Conservation (phyloP, 2,888 invertebrate species). For the Torymus tubicola region DNA sequence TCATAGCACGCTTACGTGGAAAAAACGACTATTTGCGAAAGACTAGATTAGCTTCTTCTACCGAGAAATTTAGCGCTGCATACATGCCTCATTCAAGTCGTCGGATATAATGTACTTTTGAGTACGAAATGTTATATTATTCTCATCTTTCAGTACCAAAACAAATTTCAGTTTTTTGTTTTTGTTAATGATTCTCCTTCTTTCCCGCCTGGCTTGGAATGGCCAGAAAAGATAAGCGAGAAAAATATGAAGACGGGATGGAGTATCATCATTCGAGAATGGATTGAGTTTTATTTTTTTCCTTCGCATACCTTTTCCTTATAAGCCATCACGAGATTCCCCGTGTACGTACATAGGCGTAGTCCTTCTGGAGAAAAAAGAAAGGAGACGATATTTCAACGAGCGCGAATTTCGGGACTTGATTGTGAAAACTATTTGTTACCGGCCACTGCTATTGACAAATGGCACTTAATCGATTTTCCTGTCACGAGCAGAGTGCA, state of each 20-base stretch:
- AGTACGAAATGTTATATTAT: constrained; percentile 64
- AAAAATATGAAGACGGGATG: not conserved
- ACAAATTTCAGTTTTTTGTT: constrained; percentile 19
- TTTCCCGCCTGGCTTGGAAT: not conserved
- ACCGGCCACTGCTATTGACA: constrained; percentile 53
- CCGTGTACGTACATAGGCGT: not conserved
- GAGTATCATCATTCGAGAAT: constrained; percentile 6
- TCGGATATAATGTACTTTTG: constrained; percentile 65
- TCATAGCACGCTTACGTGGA: not conserved
- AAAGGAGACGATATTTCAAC: constrained; percentile 40
- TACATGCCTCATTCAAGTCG: constrained; percentile 60
- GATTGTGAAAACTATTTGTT: constrained; percentile 56
- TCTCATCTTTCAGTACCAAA: constrained; percentile 10
- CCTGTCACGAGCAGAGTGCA: constrained; percentile 43
- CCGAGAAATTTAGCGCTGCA: too few relatives aligned
- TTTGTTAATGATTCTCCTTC: not conserved
- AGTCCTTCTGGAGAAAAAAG: constrained; percentile 21
- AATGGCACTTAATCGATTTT: constrained; percentile 56
- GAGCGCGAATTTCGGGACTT: constrained; percentile 20
- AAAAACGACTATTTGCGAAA: not conserved
- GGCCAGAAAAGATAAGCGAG: not conserved
- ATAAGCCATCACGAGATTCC: not conserved
- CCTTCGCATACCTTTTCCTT: not conserved
- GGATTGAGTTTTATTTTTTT: constrained; percentile 31
- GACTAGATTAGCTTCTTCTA: too few relatives aligned